Percentiles rank a stretch among this genome's conserved stretches.
phyloP scores from a whole-genome alignment of 2,888 invertebrate genomes.

The Timema cristinae region DNA sequence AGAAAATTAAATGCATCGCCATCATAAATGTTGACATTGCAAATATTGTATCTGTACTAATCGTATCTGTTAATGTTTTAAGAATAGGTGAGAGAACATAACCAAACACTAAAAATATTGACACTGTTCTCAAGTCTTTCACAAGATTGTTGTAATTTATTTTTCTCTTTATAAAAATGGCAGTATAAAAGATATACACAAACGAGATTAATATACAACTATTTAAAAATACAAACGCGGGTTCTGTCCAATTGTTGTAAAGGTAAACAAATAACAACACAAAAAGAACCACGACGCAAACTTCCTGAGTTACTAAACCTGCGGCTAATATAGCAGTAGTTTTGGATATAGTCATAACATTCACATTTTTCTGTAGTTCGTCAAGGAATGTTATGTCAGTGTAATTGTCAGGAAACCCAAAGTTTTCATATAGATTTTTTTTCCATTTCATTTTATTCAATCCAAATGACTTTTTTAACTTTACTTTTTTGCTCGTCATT shows the following conservation, averaged over 20 bases:
- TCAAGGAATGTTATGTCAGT: conserved; percentile 82
- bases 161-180: conserved; percentile 18
- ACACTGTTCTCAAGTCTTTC: conserved; percentile 70
- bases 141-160: conserved; percentile 34
- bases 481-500: too few relatives aligned
- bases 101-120: conserved; percentile 80
- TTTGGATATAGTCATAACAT: conserved; percentile 69
- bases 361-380: conserved; percentile 78
- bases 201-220: conserved; percentile 54
- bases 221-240: conserved; percentile 58
- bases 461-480: too few relatives aligned
- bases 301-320: conserved; percentile 71
- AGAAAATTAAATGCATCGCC: conserved; percentile 82
- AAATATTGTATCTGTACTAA: conserved; percentile 96
- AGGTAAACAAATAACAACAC: conserved; percentile 68
- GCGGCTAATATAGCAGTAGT: conserved; percentile 69
- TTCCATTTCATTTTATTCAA: conserved; percentile 55
- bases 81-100: conserved; percentile 86
- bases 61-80: conserved; percentile 92
- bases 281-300: conserved; percentile 73
- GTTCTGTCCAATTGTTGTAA: conserved; percentile 63
- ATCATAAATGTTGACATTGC: conserved; percentile 87
- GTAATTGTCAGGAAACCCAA: conserved; percentile 87
- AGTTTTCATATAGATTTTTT: conserved; percentile 85
- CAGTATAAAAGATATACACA: conserved; percentile 58